These are phyloP conservation scores for Nibea coibor DNA, from an alignment of 2,113 vertebrate genomes.

Conservation along the genomic window DNA sequence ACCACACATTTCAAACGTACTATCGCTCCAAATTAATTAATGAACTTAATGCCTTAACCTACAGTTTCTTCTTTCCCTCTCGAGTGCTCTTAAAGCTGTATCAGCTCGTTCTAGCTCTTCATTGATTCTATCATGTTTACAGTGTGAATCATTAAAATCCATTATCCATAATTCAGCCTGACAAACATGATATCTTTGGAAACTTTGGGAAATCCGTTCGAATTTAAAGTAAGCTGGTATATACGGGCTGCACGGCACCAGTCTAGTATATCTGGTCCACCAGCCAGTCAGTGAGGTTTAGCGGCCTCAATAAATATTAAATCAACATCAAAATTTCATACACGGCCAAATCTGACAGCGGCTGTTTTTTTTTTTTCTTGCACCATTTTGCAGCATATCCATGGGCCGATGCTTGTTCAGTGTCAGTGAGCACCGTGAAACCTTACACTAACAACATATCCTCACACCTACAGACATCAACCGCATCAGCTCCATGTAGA, in stretches of 20 bases:
- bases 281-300: background rate
- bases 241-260: background rate
- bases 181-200: slow-evolving; percentile 1
- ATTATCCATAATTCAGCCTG: background rate
- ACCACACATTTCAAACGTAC: background rate
- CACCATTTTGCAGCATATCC: background rate
- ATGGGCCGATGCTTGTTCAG: background rate
- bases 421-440: background rate
- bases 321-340: slow-evolving; percentile 16
- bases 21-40: background rate
- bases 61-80: background rate
- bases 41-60: background rate
- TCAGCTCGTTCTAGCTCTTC: slow-evolving; percentile 11
- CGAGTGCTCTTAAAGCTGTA: background rate
- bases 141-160: background rate
- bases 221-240: background rate
- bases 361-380: slow-evolving; percentile 5
- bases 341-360: background rate
- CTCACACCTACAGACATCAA: background rate
- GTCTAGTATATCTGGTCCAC: background rate
- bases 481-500: background rate
- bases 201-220: background rate
- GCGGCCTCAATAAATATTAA: slow-evolving; percentile 29
- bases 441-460: background rate
- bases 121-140: slow-evolving; percentile 19